Percentiles rank a stretch among this genome's conserved stretches.
phyloP scores from a whole-genome alignment of 2,888 invertebrate genomes.

The Drosophila mettleri region DNA sequence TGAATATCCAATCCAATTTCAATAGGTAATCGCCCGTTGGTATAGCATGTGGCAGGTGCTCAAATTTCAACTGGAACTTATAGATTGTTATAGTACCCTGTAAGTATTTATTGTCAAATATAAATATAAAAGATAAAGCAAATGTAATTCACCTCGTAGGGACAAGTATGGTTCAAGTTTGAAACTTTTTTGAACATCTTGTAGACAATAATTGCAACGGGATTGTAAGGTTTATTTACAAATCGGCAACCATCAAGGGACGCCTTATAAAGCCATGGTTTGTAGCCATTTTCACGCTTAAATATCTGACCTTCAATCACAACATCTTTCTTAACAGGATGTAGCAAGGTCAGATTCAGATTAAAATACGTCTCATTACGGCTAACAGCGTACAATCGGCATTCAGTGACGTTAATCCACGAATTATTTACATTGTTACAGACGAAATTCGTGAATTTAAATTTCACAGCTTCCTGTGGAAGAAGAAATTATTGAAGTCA shows the following conservation, averaged over 20 bases:
- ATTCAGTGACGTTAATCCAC: slow-evolving; percentile 5
- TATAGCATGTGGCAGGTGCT: neutral
- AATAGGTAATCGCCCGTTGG: slow-evolving; percentile 44
- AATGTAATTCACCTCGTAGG: slow-evolving; percentile 23
- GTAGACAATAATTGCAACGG: slow-evolving; percentile 1
- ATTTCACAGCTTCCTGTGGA: slow-evolving; percentile 8
- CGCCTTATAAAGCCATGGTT: slow-evolving; percentile 33
- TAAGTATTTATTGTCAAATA: neutral
- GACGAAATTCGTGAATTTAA: slow-evolving; percentile 28
- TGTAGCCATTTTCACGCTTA: slow-evolving; percentile 32
- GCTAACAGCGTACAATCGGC: slow-evolving; percentile 26
- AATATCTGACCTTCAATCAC: neutral
- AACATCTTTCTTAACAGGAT: slow-evolving; percentile 2
- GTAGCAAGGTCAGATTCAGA: slow-evolving; percentile 3
- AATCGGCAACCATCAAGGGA: slow-evolving; percentile 21
- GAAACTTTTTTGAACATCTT: neutral
- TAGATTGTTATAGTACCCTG: slow-evolving; percentile 1
- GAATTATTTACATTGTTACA: slow-evolving; percentile 17
- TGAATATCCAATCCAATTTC: neutral
- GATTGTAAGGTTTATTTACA: slow-evolving; percentile 12
- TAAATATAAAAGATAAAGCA: neutral
- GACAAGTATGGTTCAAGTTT: slow-evolving; percentile 33
- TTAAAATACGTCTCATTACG: slow-evolving; percentile 25
- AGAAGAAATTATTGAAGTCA: neutral
- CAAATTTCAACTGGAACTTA: neutral